phyloP scores from a whole-genome alignment of 2,797 vertebrate species.

The Argya squamiceps region DNA sequence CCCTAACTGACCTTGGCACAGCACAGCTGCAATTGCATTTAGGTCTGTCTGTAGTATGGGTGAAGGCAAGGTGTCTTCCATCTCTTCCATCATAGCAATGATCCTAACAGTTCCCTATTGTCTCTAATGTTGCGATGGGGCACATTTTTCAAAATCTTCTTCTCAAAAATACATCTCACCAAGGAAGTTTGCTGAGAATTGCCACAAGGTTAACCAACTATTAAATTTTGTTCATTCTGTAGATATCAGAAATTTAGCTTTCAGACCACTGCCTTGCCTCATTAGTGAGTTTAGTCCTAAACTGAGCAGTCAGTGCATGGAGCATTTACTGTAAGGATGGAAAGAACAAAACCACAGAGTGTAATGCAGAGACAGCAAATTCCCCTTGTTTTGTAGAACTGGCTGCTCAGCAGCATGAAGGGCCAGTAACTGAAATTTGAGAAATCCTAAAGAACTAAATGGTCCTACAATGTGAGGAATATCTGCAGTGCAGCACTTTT shows the following conservation, averaged over 20 bases:
- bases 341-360: background rate
- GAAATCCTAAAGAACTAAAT: background rate
- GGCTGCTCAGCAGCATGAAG: background rate
- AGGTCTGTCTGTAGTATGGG: background rate
- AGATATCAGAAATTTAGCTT: background rate
- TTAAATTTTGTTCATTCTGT: background rate
- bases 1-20: background rate
- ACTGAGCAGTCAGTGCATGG: background rate
- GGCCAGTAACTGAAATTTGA: background rate
- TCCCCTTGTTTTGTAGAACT: background rate
- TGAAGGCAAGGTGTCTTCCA: background rate
- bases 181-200: background rate
- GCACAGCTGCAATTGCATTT: background rate
- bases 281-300: background rate
- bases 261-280: background rate
- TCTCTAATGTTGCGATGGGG: background rate
- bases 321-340: background rate
- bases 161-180: background rate
- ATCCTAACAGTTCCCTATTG: background rate
- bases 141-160: background rate
- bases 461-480: background rate
- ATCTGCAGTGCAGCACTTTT: background rate
- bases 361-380: constrained; percentile 4
- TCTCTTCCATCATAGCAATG: background rate
- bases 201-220: background rate